A percentile compares a stretch with the other conserved stretches of the same genome.
Conservation (phyloP, 2,888 invertebrate genomes). For the Julus scandinavius region DNA sequence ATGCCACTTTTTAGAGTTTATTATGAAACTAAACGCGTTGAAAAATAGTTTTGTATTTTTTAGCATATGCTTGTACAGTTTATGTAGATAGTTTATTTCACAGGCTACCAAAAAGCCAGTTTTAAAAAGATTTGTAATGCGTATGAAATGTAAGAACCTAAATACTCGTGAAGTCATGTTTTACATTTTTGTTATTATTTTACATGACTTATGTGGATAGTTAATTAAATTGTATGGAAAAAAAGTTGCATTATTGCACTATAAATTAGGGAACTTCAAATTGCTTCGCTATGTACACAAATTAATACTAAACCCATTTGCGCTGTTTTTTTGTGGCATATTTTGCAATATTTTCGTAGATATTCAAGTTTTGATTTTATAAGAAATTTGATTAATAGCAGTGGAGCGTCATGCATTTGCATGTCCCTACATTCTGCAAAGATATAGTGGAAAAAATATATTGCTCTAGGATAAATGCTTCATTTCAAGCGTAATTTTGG, state of each 20-base stretch:
- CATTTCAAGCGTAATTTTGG: background rate
- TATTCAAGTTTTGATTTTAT: background rate
- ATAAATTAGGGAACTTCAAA: background rate
- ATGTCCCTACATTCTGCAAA: background rate
- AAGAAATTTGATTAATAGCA: background rate
- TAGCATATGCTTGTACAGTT: too few species aligned
- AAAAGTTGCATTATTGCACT: background rate
- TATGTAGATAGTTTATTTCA: background rate
- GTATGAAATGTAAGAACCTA: background rate
- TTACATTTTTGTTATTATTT: background rate
- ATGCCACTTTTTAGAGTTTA: too few species aligned
- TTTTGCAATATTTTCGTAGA: background rate
- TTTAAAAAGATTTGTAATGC: background rate
- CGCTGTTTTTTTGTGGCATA: background rate
- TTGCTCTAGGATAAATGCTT: constrained; percentile 20
- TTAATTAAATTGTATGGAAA: background rate
- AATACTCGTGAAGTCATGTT: background rate
- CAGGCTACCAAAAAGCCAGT: background rate
- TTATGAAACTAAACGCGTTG: too few species aligned
- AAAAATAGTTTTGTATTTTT: too few species aligned
- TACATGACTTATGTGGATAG: background rate
- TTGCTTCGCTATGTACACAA: background rate
- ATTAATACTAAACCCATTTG: too few species aligned
- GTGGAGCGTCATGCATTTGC: background rate
- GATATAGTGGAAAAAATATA: background rate